Evolutionary conservation across 2,888 invertebrate genomes (phyloP), one percentile per base, ranked within the genome.

Genomic region (Drosophila vallismaia): DNA sequence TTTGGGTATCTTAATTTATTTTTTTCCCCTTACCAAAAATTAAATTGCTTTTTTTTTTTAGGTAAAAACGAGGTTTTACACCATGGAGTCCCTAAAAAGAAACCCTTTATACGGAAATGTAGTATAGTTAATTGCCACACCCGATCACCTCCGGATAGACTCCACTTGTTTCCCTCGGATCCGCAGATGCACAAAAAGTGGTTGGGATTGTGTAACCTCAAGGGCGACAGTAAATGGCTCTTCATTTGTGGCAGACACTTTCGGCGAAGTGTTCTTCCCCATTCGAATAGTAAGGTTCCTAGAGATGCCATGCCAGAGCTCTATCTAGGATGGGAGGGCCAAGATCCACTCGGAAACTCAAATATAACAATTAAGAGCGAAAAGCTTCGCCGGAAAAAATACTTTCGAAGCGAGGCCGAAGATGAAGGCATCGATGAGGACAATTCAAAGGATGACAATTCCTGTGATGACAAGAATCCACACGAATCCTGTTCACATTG

Each of bases 121-220:
- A 36, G 57, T 14, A n/a, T 71, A 12, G 45, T 10, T 0, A 64
- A 53, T 8, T 77, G 80, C 29, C 2, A 9, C 1, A 24, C 55
- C 2, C 36, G 7, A 9, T 26, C 45, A 0, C 46, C 63, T 1
- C 38, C 45, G 1, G 29, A 54, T 6, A 63, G 12, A 12, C 14
- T 79, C 7, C 42, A 79, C 6, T 5, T 10, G 3, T 74, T 77
- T 48, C 77, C 77, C n/a, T n/a, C 24, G 0, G 19, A 62, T 3
- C 19, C 40, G 1, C 44, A 62, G n/a, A 1, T 4, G 2, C 59
- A 68, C 3, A n/a, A 33, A 3, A 38, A 28, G 14, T 76, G 79
- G 76, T 12, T 79, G 2, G 26, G 75, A 3, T 28, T 55, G n/a
- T 76, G 79, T 7, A 31, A 38, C 2, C 14, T 68, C 0, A 38